Conservation (phyloP, 1,140 invertebrate genomes). For the Lasaia peninsularis region DNA sequence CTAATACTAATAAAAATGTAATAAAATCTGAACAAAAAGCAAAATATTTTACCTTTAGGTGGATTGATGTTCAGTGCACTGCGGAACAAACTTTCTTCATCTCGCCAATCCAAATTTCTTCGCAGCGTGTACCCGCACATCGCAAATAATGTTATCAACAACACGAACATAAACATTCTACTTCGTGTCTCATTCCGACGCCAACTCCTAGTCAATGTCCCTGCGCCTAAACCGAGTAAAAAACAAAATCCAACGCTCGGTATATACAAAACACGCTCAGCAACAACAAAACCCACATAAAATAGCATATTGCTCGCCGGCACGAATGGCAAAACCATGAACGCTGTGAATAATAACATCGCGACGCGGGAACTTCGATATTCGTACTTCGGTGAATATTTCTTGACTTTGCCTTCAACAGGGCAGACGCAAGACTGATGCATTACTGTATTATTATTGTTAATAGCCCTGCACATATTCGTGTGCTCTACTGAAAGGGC, state of each 20-base stretch:
- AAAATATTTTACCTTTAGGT: conserved; percentile 91
- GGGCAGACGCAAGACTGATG: conserved; percentile 68
- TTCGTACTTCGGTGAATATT: conserved; percentile 41
- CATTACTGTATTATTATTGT: conserved; percentile 79
- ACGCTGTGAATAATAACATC: conserved; percentile 82
- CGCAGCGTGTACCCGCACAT: conserved; percentile 87
- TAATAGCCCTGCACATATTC: conserved; percentile 73
- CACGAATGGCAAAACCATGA: conserved; percentile 93
- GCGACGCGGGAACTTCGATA: conserved; percentile 69
- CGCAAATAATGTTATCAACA: conserved; percentile 81
- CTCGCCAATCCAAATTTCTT: conserved; percentile 93
- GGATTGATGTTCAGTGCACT: conserved; percentile 95
- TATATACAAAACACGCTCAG: conserved; percentile 95
- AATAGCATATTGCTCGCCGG: conserved; percentile 96
- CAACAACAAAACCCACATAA: conserved; percentile 98
- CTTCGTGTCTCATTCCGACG: conserved; percentile 74
- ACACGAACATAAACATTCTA: conserved; percentile 64
- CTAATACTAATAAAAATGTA: too few relatives aligned
- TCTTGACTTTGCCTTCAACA: conserved; percentile 46
- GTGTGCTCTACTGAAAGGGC: conserved; percentile 77
- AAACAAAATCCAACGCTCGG: conserved; percentile 97
- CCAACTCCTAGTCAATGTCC: conserved; percentile 58
- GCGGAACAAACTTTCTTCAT: conserved; percentile 95
- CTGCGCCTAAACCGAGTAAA: conserved; percentile 86
- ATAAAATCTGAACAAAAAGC: too few relatives aligned